A percentile compares a stretch with the other conserved stretches of the same genome.
phyloP scores from a whole-genome alignment of 2,113 vertebrate species.

The Vombatus ursinus region DNA sequence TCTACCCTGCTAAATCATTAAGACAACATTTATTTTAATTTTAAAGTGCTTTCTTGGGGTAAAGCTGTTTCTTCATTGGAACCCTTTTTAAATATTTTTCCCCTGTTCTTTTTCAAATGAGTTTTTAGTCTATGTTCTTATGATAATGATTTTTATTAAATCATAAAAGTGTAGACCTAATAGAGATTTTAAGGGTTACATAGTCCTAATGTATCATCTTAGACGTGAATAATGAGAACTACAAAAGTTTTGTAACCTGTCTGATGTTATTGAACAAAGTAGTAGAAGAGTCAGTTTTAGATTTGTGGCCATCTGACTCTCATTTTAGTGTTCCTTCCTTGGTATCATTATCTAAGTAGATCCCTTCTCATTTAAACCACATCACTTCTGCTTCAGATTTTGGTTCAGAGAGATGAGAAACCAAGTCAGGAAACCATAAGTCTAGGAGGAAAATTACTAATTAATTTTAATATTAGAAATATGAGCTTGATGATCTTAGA shows the following conservation, averaged over 20 bases:
- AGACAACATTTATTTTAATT: background rate
- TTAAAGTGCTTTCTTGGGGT: background rate
- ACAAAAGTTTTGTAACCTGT: background rate
- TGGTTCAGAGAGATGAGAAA: background rate
- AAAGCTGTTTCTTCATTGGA: background rate
- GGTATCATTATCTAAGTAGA: background rate
- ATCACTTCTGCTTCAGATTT: background rate
- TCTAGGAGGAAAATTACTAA: background rate
- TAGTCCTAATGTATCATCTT: background rate
- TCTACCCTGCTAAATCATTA: background rate
- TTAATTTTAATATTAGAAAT: background rate
- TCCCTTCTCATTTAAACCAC: background rate
- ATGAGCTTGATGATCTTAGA: background rate
- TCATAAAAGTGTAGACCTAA: background rate
- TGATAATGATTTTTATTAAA: background rate
- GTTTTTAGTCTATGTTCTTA: background rate
- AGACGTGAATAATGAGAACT: constrained; percentile 1
- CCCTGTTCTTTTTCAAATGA: background rate
- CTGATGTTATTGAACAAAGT: background rate
- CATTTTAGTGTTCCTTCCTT: background rate
- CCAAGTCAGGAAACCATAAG: background rate
- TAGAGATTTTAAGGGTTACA: background rate
- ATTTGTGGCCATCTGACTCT: background rate
- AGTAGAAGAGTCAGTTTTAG: background rate
- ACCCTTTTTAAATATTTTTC: background rate